Evolutionary conservation across 2,113 vertebrate genomes (phyloP), one percentile per base, ranked within the genome.

Genomic region (Axis porcinus): DNA sequence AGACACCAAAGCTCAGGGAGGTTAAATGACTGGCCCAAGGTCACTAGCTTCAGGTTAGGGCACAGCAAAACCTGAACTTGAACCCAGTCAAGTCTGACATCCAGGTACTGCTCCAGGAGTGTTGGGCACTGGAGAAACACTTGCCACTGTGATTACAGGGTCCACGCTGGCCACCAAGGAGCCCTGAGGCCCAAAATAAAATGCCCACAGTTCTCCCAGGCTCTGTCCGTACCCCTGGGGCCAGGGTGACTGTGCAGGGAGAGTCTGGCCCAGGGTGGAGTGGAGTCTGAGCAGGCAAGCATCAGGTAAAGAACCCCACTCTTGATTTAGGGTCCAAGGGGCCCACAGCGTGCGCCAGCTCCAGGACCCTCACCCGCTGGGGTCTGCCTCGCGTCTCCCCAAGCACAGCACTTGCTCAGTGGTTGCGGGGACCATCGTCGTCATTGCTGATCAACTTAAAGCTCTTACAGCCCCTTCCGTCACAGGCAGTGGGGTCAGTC

Each of bases 311-410:
- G 33, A 28, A 28, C 33, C 52, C 67, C 9, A 45, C 23, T 62
- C 50, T 43, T 33, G 17, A 74, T 0, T 3, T 28, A 47, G 55
- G 47, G 33, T 14, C 30, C 30, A 23, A 7, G 0, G 0, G 45
- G 25, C 58, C 74, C 40, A 43, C 7, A 6, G 45, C 19, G 45
- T 15, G 16, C 5, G 1, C 27, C 3, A 2, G 36, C 62, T 15
- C 40, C 23, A 45, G 27, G 47, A 3, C n/a, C 91, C 55, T 60
- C 25, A 30, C 12, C 15, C 85, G 33, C 21, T 27, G 30, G 47
- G 62, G 16, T 28, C 28, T 55, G 15, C 33, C 79, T 40, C 3
- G 21, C 25, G 4, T 30, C 10, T 28, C 76, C 27, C 17, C 54
- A 50, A 84, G 62, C 62, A 93, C n/a, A 30, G 45, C 30, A 78